Evolutionary conservation across 2,888 invertebrate species (phyloP).

Genomic region (Doris montereyensis): DNA sequence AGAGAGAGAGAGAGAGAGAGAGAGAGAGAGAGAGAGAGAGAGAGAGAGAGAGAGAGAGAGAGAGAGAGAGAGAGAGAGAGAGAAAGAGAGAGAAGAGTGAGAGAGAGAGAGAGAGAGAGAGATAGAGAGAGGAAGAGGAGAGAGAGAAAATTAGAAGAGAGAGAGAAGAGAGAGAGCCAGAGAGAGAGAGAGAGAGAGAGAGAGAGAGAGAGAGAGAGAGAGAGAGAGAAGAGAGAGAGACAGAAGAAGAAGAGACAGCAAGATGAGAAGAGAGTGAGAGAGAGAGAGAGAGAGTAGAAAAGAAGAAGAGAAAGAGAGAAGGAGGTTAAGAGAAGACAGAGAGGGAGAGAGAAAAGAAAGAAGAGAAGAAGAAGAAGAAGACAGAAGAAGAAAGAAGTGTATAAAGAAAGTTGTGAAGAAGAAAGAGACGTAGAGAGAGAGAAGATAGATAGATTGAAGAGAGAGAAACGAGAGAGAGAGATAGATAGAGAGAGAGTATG

Average conservation of each 20-base stretch:
- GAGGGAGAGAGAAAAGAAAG: neutral
- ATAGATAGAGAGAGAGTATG: neutral
- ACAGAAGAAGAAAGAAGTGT: neutral
- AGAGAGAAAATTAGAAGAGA: no score
- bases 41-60: neutral
- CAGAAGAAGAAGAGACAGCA: neutral
- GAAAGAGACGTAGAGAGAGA: neutral
- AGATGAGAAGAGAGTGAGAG: no score
- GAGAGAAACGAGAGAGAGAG: neutral
- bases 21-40: neutral
- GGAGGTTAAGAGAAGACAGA: no score
- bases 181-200: no score
- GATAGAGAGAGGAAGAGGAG: no score
- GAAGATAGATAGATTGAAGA: neutral
- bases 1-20: neutral
- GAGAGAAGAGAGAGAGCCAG: no score
- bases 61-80: neutral
- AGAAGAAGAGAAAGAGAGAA: neutral
- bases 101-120: no score
- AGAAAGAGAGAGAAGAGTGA: neutral
- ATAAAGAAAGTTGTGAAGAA: no score
- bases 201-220: neutral
- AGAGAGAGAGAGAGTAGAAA: neutral
- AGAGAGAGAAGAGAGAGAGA: neutral
- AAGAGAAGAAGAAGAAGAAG: constrained; percentile 1